These are phyloP conservation scores for Parotocinclus haroldoi DNA, from an alignment of 2,797 vertebrate species.

Conservation along the genomic window DNA sequence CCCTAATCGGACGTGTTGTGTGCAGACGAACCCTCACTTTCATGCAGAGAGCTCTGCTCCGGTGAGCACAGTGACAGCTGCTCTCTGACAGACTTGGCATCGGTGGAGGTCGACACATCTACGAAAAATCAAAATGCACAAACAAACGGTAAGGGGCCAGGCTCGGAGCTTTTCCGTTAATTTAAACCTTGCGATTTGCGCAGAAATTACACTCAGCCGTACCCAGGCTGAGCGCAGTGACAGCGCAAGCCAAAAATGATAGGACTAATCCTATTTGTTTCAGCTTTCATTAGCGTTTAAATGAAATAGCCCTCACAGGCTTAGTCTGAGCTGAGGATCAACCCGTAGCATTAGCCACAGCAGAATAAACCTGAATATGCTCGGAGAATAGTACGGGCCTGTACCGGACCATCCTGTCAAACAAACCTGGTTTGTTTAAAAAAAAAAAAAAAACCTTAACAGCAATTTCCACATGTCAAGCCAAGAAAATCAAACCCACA, in stretches of 20 bases:
- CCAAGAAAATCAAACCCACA: too few relatives aligned
- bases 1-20: constrained; percentile 6
- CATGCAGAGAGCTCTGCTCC: constrained; percentile 90
- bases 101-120: constrained; percentile 81
- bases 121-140: constrained; percentile 42
- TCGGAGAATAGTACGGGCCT: too few relatives aligned
- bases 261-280: constrained; percentile 2
- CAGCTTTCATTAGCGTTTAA: background rate
- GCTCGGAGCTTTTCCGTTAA: background rate
- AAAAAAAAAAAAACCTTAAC: too few relatives aligned
- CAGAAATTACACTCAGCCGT: background rate
- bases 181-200: background rate
- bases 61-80: constrained; percentile 87
- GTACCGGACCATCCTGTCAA: too few relatives aligned
- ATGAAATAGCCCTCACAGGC: too few relatives aligned
- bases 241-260: background rate
- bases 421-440: too few relatives aligned
- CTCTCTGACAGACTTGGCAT: constrained; percentile 82
- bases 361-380: too few relatives aligned
- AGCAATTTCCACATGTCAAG: too few relatives aligned
- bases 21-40: constrained; percentile 87
- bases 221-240: background rate
- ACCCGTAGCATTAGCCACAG: too few relatives aligned
- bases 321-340: too few relatives aligned
- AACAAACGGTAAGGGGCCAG: background rate